phyloP scores from a whole-genome alignment of 2,113 vertebrate genomes.

The Heterotis niloticus region DNA sequence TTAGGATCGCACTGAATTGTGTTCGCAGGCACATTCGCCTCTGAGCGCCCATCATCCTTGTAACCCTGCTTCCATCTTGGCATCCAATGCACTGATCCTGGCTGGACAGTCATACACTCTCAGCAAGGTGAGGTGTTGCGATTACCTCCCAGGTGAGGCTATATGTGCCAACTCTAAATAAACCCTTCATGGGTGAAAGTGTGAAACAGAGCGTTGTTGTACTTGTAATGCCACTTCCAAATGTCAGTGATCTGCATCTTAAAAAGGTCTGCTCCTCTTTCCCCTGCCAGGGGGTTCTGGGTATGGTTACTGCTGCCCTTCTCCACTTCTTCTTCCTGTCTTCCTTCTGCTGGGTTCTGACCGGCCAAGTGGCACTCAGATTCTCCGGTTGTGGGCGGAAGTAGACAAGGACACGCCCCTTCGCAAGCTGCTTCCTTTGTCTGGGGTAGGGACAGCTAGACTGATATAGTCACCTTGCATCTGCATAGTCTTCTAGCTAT shows the following conservation, averaged over 20 bases:
- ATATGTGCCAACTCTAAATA: background rate
- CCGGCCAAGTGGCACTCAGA: constrained; percentile 99
- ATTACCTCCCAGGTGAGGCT: background rate
- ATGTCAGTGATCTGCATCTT: background rate
- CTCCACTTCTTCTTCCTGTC: constrained; percentile 99
- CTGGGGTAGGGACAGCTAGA: constrained; percentile 78
- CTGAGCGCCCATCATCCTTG: constrained; percentile 90
- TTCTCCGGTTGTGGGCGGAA: constrained; percentile 91
- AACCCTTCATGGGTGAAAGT: too few relatives aligned
- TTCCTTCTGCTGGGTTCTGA: constrained; percentile 98
- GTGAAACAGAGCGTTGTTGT: too few relatives aligned
- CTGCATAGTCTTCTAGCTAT: background rate
- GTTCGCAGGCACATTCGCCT: constrained; percentile 86
- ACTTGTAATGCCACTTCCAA: too few relatives aligned
- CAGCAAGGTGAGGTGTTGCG: constrained; percentile 79
- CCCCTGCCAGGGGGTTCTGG: constrained; percentile 77
- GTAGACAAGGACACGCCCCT: constrained; percentile 82
- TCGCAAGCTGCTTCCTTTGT: constrained; percentile 96
- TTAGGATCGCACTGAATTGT: background rate
- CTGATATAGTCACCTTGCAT: background rate
- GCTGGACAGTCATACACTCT: constrained; percentile 94
- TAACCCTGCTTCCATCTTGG: constrained; percentile 94
- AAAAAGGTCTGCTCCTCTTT: constrained; percentile 1
- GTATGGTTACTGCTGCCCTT: constrained; percentile 91
- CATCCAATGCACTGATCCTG: constrained; percentile 92